Evolutionary conservation across 2,113 vertebrate species (phyloP).

Genomic region (Galeopterus variegatus): DNA sequence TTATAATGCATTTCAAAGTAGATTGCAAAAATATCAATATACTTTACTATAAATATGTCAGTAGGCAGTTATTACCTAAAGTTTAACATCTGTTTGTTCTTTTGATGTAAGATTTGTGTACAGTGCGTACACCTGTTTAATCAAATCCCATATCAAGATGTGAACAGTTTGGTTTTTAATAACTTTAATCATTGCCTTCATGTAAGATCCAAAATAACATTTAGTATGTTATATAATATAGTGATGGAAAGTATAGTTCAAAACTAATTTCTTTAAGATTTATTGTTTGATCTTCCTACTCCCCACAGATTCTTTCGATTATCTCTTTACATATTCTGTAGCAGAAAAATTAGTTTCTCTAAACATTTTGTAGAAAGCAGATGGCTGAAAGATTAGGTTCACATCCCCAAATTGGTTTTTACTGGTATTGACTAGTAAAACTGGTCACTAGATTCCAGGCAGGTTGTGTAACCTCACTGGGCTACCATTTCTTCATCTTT

Average conservation of each 20-base stretch:
- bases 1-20: conserved; percentile 30
- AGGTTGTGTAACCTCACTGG: neutral
- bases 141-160: neutral
- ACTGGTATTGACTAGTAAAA: neutral
- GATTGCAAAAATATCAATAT: neutral
- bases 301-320: neutral
- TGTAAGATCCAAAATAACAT: neutral
- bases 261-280: neutral
- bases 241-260: neutral
- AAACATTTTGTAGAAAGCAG: neutral
- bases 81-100: neutral
- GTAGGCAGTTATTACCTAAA: neutral
- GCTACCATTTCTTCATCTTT: neutral
- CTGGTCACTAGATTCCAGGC: neutral
- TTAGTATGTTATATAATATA: neutral
- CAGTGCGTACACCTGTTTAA: neutral
- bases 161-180: conserved; percentile 25
- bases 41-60: neutral
- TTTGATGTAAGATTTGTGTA: neutral
- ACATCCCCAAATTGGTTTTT: neutral
- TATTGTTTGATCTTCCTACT: neutral
- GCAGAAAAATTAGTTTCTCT: neutral
- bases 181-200: neutral
- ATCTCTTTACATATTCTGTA: neutral
- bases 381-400: conserved; percentile 14